phyloP scores from a whole-genome alignment of 2,113 vertebrate species.

The Otocyon megalotis region DNA sequence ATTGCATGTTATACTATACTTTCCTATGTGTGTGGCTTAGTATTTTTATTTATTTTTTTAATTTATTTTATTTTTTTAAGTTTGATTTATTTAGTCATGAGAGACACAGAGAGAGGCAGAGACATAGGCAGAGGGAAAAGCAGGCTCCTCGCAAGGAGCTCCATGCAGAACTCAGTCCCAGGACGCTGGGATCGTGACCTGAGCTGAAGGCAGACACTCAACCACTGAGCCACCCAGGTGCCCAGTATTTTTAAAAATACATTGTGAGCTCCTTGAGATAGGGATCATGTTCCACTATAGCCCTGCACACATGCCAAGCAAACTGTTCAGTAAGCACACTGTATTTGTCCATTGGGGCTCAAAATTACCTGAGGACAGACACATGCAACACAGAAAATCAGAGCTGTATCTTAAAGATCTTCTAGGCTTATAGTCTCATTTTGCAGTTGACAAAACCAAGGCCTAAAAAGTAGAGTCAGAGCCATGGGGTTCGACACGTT shows the following conservation, averaged over 20 bases:
- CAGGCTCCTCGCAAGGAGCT: no score
- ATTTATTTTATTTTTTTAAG: no score
- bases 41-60: not conserved
- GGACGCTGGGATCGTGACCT: no score
- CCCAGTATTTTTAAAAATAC: not conserved
- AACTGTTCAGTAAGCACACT: not conserved
- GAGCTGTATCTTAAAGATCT: not conserved
- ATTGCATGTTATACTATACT: not conserved
- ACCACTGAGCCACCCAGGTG: no score
- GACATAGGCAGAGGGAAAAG: no score
- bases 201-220: no score
- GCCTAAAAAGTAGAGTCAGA: not conserved
- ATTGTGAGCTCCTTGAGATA: not conserved
- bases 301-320: not conserved
- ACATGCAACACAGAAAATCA: not conserved
- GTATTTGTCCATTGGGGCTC: not conserved
- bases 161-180: no score
- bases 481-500: not conserved
- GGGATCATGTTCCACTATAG: not conserved
- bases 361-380: not conserved
- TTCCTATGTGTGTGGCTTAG: not conserved
- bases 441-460: not conserved
- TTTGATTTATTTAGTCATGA: no score
- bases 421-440: not conserved
- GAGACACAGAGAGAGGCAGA: no score